phyloP scores from a whole-genome alignment of 2,888 invertebrate species.

The Volucella inflata region DNA sequence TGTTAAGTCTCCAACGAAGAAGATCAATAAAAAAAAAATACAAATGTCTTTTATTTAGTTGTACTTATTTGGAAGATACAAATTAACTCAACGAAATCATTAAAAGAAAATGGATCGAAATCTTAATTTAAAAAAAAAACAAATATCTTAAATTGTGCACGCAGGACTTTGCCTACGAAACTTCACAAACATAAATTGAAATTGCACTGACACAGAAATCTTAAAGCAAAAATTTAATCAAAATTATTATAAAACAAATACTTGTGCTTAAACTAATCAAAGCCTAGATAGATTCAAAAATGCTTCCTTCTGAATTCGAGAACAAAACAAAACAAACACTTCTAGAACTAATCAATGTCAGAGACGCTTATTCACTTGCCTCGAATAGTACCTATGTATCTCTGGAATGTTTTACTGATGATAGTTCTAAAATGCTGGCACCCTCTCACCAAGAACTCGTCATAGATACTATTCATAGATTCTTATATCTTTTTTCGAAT shows the following conservation, averaged over 20 bases:
- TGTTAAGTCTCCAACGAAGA: too few relatives aligned
- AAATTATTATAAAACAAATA: not conserved
- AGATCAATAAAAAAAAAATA: too few relatives aligned
- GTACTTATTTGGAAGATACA: too few relatives aligned
- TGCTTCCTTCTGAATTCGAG: not conserved
- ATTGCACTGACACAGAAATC: conserved; percentile 6
- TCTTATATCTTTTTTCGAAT: conserved; percentile 13
- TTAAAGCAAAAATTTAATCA: not conserved
- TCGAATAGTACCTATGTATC: conserved; percentile 12
- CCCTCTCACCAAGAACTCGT: conserved; percentile 9
- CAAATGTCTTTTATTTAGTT: too few relatives aligned
- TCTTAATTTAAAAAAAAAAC: too few relatives aligned
- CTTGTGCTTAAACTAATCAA: conserved; percentile 10
- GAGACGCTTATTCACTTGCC: conserved; percentile 16
- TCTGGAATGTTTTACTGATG: conserved; percentile 19
- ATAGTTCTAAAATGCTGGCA: conserved; percentile 11
- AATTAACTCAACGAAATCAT: too few relatives aligned
- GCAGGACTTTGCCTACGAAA: not conserved
- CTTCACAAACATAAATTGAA: not conserved
- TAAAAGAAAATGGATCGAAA: too few relatives aligned
- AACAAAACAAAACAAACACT: conserved; percentile 2
- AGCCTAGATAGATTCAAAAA: too few relatives aligned
- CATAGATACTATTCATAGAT: conserved; percentile 50
- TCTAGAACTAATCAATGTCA: conserved; percentile 50
- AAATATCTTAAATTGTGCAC: too few relatives aligned